Percentiles rank a stretch among this genome's conserved stretches.
Evolutionary conservation across 2,113 vertebrate genomes (phyloP).

Genomic region (Dryoscopus gambensis): DNA sequence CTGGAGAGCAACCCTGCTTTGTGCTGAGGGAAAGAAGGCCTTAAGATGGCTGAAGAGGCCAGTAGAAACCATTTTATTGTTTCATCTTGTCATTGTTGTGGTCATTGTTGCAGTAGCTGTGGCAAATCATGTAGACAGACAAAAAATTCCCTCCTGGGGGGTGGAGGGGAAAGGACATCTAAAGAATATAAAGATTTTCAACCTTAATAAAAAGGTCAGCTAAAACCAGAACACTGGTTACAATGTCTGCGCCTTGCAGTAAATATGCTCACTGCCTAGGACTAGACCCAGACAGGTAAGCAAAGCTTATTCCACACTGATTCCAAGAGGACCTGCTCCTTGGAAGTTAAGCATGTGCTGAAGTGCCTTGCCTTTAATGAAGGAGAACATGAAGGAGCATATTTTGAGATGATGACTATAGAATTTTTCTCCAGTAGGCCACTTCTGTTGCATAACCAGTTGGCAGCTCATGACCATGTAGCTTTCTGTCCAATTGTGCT

Average conservation of each 20-base stretch:
- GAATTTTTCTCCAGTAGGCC: constrained; percentile 9
- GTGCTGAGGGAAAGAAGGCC: not conserved
- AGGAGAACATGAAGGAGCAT: not conserved
- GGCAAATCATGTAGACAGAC: not conserved
- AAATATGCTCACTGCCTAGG: not conserved
- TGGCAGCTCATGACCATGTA: not conserved
- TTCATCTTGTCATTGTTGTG: not conserved
- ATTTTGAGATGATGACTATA: not conserved
- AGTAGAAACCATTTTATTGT: not conserved
- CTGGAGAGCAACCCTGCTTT: constrained; percentile 21
- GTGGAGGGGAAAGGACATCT: not conserved
- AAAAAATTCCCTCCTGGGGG: not conserved
- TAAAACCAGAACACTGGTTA: not conserved
- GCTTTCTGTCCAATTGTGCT: constrained; percentile 12
- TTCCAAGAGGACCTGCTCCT: constrained; percentile 9
- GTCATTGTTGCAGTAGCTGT: constrained; percentile 18
- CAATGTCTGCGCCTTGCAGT: not conserved
- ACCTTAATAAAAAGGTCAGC: not conserved
- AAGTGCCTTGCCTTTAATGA: constrained; percentile 2
- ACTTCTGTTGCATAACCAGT: not conserved
- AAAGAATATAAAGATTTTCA: not conserved
- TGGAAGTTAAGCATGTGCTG: not conserved
- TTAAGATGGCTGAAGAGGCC: not conserved
- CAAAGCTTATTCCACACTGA: constrained; percentile 11
- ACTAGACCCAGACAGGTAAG: constrained; percentile 52